Base-by-base conservation (phyloP, 2,113 vertebrate genomes). In the Istiophorus platypterus region DNA sequence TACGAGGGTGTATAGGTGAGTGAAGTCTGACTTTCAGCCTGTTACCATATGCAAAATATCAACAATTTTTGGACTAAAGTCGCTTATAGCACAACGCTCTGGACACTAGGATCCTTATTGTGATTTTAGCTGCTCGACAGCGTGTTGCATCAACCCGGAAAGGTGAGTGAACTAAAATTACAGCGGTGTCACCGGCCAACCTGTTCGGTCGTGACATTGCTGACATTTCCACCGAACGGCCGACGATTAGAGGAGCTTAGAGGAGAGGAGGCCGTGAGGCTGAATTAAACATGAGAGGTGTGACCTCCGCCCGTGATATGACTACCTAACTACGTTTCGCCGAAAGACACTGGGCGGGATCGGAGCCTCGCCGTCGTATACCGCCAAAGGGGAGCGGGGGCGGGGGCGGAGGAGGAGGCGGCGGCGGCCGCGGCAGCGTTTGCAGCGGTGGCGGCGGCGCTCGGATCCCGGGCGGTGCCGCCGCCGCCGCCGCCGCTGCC, bases 281-380 rank as follows among this genome's bases (percentile, higher is more conserved):
- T 85, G 57, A 81, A 81, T 82, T 70, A 77, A 77, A 70, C 57
- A 70, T 39, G 59, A 70, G 49, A n/a, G 54, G 37, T 45, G 4
- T 72, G 1, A 39, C 29, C 54, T 7, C 71, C n/a, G 57, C 5
- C 80, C 45, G 42, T 68, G 73, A 65, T 17, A 6, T 39, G 77
- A 70, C 67, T 84, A 27, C 42, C 17, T 42, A 49, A 20, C 39
- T 2, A 34, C 27, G 5, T 24, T 17, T 31, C 65, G 29, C 71
- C 3, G 31, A 47, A 6, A 64, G 41, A 20, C 45, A 4, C 22
- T 7, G 51, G 51, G 39, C 54, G 69, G 20, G 42, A 42, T 37
- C 59, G n/a, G 31, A 34, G 22, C 61, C 12, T 31, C 49, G 0
- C 45, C 29, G 56, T 4, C 29, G n/a, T 0, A 4, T 26, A 34